Base-by-base conservation (phyloP, 37 sponge, comb jelly and placozoan genomes). In the Diacarnus erythraeanus region DNA sequence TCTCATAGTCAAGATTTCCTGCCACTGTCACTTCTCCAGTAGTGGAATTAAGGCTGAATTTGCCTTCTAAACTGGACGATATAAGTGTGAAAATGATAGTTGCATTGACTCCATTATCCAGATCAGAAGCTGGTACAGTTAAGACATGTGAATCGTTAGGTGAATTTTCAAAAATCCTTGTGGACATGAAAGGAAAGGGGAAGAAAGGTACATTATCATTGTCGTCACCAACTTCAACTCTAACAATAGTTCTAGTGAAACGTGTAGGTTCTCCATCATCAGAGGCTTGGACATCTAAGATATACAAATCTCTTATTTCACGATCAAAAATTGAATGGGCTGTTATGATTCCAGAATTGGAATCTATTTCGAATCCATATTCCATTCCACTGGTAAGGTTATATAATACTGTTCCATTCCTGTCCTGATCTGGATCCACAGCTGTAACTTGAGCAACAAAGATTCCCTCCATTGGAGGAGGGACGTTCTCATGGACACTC, bases 161-260 rank as follows among this genome's bases (percentile, higher is more conserved):
- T 22, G 80, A 27, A 61, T 94, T 83, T 67, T 90, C 91, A 78
- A 65, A 79, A 3, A 90, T 71, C 23, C 87, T 27, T 17, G 83
- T 77, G 64, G 39, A 83, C 79, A 84, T 85, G 60, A 60, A 72
- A 10, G 90, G 71, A 59, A 35, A 81, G 6, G 72, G 64, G 38
- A 90, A 94, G 36, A 59, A 47, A 2, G 94, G 94, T 12, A 22
- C 5, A 70, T 94, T 94, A 80, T 94, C 94, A 79, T 94, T 94
- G n/a, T 51, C 83, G 69, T 94, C 94, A 59, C 68, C 64, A 15
- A 94, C 79, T 25, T 73, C 69, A 1, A 94, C 75, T 18, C 59
- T 38, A 15, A 94, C 75, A 20, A 42, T 25, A 22, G 66, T 80
- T 6, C 69, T 72, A 30, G 83, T 74, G 4, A 59, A 72, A 21